Evolutionary conservation across 2,888 invertebrate genomes (phyloP).

Genomic region (Leucophenga montana): DNA sequence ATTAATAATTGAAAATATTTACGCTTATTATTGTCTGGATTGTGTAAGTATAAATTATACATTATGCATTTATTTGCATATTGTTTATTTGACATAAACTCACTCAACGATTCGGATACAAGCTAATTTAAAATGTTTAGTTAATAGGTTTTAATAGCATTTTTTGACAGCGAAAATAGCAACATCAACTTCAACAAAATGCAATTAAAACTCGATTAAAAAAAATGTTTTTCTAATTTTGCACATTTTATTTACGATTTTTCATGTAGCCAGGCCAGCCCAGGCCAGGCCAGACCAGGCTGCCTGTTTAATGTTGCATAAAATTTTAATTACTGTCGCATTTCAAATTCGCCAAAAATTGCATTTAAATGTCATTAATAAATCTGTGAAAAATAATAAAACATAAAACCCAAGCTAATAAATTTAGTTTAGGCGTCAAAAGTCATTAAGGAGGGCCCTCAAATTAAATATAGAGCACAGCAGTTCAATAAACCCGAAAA

Average conservation of each 20-base stretch:
- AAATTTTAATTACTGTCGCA: conserved; percentile 45
- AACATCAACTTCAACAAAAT: conserved; percentile 17
- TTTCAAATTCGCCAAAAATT: conserved; percentile 26
- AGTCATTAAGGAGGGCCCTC: neutral
- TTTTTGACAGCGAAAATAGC: conserved; percentile 43
- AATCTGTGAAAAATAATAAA: neutral
- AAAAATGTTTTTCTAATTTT: neutral
- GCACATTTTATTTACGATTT: neutral
- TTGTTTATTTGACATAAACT: conserved; percentile 18
- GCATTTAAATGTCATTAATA: conserved; percentile 13
- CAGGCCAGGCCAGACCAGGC: too few relatives aligned
- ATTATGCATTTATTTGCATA: too few relatives aligned
- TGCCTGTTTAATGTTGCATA: conserved; percentile 41
- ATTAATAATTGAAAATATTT: too few relatives aligned
- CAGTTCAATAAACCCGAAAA: too few relatives aligned
- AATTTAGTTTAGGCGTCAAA: neutral
- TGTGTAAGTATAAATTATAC: conserved; percentile 44
- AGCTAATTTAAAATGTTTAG: conserved; percentile 55
- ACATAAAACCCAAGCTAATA: neutral
- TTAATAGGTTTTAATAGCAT: conserved; percentile 57
- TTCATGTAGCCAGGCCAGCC: neutral
- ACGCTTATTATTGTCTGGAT: neutral
- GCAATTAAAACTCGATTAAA: neutral
- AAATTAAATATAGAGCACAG: neutral
- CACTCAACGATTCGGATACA: neutral